Evolutionary conservation across 1,140 invertebrate species (phyloP).

Genomic region (Trypoxylus dichotomus): DNA sequence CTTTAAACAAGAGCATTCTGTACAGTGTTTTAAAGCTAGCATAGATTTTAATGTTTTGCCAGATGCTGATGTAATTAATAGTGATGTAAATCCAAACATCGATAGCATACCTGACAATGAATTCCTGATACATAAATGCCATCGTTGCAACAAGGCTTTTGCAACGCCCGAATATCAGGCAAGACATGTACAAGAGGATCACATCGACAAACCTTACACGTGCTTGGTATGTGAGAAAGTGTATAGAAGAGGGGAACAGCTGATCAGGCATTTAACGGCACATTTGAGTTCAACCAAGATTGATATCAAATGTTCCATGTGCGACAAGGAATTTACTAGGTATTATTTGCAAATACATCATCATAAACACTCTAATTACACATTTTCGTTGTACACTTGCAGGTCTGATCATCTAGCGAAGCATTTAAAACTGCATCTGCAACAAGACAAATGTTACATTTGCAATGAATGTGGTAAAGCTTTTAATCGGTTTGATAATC

Average conservation of each 20-base stretch:
- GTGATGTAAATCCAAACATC: neutral
- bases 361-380: neutral
- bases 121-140: slow-evolving; percentile 48
- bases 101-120: neutral
- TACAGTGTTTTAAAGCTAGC: no score
- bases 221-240: slow-evolving; percentile 61
- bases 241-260: slow-evolving; percentile 51
- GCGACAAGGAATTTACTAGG: slow-evolving; percentile 48
- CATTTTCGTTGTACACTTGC: slow-evolving; percentile 28
- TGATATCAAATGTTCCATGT: slow-evolving; percentile 50
- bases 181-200: slow-evolving; percentile 63
- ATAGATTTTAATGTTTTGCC: no score
- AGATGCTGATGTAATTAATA: neutral
- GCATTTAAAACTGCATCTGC: slow-evolving; percentile 51
- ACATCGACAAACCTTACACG: no score
- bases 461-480: no score
- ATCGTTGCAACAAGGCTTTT: slow-evolving; percentile 50
- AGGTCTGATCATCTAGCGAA: slow-evolving; percentile 49
- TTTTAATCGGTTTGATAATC: slow-evolving; percentile 50
- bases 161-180: slow-evolving; percentile 53
- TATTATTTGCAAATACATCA: slow-evolving; percentile 29
- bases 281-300: slow-evolving; percentile 42
- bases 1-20: no score
- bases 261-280: slow-evolving; percentile 55
- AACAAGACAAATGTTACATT: slow-evolving; percentile 52